Base-by-base conservation (phyloP, 2,113 vertebrate species). In the Hippopotamus amphibius region DNA sequence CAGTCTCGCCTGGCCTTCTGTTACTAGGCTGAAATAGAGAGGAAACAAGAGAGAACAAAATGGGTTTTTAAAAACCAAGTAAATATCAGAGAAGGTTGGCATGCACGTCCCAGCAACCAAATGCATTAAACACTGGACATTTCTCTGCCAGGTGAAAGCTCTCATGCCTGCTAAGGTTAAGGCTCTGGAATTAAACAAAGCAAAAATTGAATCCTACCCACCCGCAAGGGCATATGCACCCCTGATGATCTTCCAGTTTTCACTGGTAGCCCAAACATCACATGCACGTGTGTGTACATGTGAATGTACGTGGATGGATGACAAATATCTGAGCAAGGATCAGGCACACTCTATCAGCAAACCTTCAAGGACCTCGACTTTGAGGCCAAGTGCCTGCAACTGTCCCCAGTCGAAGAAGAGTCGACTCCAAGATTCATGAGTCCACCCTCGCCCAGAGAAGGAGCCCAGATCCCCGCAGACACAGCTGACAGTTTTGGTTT, bases 11-110 rank as follows among this genome's bases (percentile, higher is more conserved):
- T 97, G 98, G 98, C 97, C 98, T 98, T 98, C 93, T 98, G 97
- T 98, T 98, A 99, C 97, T 98, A 98, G 74, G 98, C 99, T 99
- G 98, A 98, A 99, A 99, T 96, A 99, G 98, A 99, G 94, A 98
- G 98, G 98, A 99, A 98, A 98, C 98, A 98, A 98, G 88, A 98
- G 84, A 97, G 96, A 98, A 98, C 97, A 97, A 98, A 97, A 94
- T 59, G 88, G 83, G 41, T 80, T 97, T 97, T 97, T 92, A 96
- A 97, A 97, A 97, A 90, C 17, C 76, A 97, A 94, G 96, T 77
- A 33, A 95, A 94, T 69, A 97, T 80, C 71, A 98, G 97, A 92
- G 85, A 85, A 92, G 90, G 90, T 61, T 97, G 97, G 63, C 2
- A 85, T 92, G 84, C 96, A 88, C 0, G 61, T 33, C 93, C 92